These are phyloP conservation scores for Charina bottae DNA, from an alignment of 2,113 vertebrate species.

Conservation along the genomic window DNA sequence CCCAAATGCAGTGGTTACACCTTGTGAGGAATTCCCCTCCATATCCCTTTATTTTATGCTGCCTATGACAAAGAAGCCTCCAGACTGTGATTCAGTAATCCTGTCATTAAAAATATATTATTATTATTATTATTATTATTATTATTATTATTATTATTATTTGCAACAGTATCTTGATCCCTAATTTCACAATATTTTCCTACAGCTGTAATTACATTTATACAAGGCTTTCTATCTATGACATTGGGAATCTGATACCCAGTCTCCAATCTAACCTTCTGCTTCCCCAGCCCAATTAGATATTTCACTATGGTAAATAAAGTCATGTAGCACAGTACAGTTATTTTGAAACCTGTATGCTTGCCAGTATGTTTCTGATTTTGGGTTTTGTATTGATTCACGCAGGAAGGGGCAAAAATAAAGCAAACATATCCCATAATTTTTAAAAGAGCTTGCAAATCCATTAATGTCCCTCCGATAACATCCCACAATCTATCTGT, in stretches of 20 bases:
- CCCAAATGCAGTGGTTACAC: no score
- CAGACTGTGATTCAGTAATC: neutral
- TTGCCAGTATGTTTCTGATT: slow-evolving; percentile 30
- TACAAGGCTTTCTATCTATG: slow-evolving; percentile 16
- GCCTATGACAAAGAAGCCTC: neutral
- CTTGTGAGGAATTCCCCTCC: neutral
- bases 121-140: no score
- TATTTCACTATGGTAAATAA: slow-evolving; percentile 22
- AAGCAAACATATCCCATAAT: neutral
- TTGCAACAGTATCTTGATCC: no score
- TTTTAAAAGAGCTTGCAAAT: slow-evolving; percentile 21
- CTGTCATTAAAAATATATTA: neutral
- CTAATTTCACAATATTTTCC: no score
- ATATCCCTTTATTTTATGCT: no score
- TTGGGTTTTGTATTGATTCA: neutral
- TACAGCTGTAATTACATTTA: neutral
- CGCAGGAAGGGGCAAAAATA: neutral
- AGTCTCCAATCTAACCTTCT: slow-evolving; percentile 29
- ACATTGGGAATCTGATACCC: slow-evolving; percentile 43
- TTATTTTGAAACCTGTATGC: slow-evolving; percentile 22
- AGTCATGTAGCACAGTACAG: slow-evolving; percentile 32
- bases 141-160: no score
- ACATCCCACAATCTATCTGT: neutral
- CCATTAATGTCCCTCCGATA: neutral
- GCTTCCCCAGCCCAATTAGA: slow-evolving; percentile 1